A percentile compares a stretch with the other conserved stretches of the same genome.
phyloP scores from a whole-genome alignment of 2,797 vertebrate genomes.

The Notoglanidium macrostoma region DNA sequence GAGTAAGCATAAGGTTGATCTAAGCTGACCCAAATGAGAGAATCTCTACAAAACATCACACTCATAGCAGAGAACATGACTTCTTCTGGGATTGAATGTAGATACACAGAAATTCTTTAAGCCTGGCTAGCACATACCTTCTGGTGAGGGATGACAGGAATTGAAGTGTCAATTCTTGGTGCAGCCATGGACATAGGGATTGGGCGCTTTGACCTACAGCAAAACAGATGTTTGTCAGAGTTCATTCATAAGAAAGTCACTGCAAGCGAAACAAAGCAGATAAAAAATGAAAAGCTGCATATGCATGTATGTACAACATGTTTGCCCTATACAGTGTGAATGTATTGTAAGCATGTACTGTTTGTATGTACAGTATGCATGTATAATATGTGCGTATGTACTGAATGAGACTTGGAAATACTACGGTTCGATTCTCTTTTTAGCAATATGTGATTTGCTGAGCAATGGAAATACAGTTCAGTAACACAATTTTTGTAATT shows the following conservation, averaged over 20 bases:
- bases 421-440: not conserved
- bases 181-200: conserved; percentile 69
- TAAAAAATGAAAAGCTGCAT: not conserved
- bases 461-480: not conserved
- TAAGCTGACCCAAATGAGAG: not conserved
- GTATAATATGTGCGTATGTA: not conserved
- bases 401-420: not conserved
- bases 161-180: conserved; percentile 78
- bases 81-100: not conserved
- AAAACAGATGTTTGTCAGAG: conserved; percentile 5
- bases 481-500: no score
- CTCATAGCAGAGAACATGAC: not conserved
- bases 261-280: not conserved
- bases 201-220: conserved; percentile 85
- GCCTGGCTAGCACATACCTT: conserved; percentile 78
- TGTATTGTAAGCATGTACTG: no score
- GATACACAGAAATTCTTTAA: not conserved
- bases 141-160: conserved; percentile 89
- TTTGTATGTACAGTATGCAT: no score
- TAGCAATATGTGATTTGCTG: no score
- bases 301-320: no score
- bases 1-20: not conserved
- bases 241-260: not conserved
- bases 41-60: not conserved
- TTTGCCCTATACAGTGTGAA: no score